Evolutionary conservation across 2,888 invertebrate genomes (phyloP).

Genomic region (Copidosoma aretas): DNA sequence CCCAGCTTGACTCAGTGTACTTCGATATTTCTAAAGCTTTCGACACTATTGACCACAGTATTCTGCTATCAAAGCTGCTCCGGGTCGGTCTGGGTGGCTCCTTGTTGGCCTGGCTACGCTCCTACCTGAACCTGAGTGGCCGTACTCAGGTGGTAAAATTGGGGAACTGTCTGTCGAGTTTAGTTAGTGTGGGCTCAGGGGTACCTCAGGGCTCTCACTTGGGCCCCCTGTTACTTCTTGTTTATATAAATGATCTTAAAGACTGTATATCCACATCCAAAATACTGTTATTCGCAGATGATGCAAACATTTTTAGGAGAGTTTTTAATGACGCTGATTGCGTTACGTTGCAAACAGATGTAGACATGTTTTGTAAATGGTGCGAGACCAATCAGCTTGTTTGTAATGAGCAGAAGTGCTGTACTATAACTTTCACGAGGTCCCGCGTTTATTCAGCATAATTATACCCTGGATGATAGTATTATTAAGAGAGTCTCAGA

Average conservation of each 20-base stretch:
- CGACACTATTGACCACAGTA: neutral
- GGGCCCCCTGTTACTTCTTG: conserved; percentile 2
- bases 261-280: neutral
- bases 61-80: neutral
- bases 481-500: too few relatives aligned
- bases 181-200: neutral
- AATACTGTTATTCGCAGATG: conserved; percentile 9
- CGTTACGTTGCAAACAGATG: neutral
- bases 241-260: conserved; percentile 1
- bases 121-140: neutral
- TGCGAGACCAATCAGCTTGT: too few relatives aligned
- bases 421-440: too few relatives aligned
- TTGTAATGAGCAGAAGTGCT: too few relatives aligned
- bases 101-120: neutral
- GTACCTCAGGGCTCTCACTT: conserved; percentile 10
- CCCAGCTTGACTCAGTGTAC: neutral
- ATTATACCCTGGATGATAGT: too few relatives aligned
- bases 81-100: neutral
- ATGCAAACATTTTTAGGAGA: neutral
- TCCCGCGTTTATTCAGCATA: too few relatives aligned
- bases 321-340: neutral
- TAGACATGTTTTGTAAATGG: neutral
- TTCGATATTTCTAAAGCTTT: neutral
- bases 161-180: neutral
- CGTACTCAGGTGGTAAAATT: neutral